phyloP scores from a whole-genome alignment of 2,113 vertebrate genomes.

The Felis chaus region DNA sequence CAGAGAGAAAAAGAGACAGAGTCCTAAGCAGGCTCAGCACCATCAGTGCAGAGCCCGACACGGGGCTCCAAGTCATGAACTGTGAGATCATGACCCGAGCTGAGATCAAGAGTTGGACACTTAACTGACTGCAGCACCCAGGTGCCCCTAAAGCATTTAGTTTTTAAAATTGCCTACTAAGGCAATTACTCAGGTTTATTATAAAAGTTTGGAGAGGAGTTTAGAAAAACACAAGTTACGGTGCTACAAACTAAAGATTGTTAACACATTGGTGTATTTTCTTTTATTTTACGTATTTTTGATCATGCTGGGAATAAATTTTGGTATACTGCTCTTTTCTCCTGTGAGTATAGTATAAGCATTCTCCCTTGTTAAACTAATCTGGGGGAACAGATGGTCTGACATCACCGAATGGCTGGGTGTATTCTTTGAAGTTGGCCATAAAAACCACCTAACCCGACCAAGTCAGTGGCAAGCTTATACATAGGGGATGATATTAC shows the following conservation, averaged over 20 bases:
- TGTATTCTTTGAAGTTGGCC: not conserved
- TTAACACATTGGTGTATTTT: not conserved
- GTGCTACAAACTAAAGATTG: not conserved
- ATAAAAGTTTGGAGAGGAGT: not conserved
- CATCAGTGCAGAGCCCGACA: too few species aligned
- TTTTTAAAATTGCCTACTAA: not conserved
- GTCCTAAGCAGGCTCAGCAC: too few species aligned
- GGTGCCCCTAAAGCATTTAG: not conserved
- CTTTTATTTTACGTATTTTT: not conserved
- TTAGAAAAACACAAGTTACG: not conserved
- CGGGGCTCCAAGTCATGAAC: too few species aligned
- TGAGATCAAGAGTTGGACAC: too few species aligned
- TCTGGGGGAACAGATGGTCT: not conserved
- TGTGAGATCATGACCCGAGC: too few species aligned
- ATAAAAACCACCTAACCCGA: not conserved
- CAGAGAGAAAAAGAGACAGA: too few species aligned
- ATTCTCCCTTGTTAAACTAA: not conserved
- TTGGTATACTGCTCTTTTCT: not conserved
- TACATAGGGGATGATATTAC: accelerated
- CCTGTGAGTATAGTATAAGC: not conserved
- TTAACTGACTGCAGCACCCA: too few species aligned
- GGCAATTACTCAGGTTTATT: not conserved
- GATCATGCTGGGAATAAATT: not conserved
- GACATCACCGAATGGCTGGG: too few species aligned
- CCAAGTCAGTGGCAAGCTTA: accelerated